Percentiles rank a stretch among this genome's conserved stretches.
These are phyloP conservation scores for Cerceris ruficornis DNA, from an alignment of 2,888 invertebrate species.

Conservation along the genomic window DNA sequence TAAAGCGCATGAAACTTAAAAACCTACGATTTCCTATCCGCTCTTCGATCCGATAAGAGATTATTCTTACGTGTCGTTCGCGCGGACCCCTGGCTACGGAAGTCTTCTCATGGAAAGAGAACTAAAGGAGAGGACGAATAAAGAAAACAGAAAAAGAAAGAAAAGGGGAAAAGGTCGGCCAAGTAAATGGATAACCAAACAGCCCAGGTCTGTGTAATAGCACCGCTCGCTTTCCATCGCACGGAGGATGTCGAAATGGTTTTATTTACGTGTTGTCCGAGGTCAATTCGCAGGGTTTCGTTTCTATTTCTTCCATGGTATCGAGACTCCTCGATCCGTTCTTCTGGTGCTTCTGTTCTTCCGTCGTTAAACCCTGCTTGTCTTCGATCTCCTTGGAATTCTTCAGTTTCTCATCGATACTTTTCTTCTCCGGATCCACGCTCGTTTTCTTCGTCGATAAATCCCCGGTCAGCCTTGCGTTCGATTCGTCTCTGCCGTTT, in stretches of 20 bases:
- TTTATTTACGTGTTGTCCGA: slow-evolving; percentile 54
- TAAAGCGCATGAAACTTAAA: too few species aligned
- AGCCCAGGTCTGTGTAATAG: slow-evolving; percentile 41
- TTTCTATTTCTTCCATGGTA: slow-evolving; percentile 15
- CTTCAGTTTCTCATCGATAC: neutral
- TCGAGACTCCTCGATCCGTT: slow-evolving; percentile 26
- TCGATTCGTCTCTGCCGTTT: neutral
- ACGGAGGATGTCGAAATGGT: neutral
- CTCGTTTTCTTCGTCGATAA: neutral
- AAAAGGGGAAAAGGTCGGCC: slow-evolving; percentile 25
- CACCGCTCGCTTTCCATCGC: slow-evolving; percentile 39
- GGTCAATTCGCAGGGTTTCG: slow-evolving; percentile 27
- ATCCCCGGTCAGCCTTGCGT: neutral
- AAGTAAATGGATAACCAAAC: slow-evolving; percentile 47
- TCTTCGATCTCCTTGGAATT: neutral
- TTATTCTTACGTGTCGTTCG: too few species aligned
- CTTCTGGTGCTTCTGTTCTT: neutral
- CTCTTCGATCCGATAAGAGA: too few species aligned
- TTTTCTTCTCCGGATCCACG: neutral
- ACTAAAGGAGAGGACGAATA: neutral
- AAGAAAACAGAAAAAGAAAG: slow-evolving; percentile 12
- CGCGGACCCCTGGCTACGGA: neutral
- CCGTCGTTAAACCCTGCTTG: neutral
- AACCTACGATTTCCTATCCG: too few species aligned
- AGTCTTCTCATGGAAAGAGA: slow-evolving; percentile 6